A percentile compares a stretch with the other conserved stretches of the same genome.
These are phyloP conservation scores for Epistrophe eligans DNA, from an alignment of 2,888 invertebrate genomes.

Conservation along the genomic window DNA sequence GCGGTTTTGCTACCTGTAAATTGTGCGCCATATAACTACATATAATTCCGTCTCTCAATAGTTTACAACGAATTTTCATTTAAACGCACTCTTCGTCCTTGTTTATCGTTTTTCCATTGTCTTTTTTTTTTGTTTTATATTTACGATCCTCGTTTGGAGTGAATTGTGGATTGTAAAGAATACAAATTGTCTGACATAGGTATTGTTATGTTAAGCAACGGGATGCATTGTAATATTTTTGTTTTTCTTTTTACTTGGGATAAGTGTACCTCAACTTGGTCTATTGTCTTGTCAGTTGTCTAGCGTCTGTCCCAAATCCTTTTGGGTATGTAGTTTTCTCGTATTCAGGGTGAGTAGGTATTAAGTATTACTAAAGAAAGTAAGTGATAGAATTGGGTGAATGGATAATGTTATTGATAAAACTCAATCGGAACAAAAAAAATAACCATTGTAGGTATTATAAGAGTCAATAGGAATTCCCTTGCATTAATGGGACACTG, in stretches of 20 bases:
- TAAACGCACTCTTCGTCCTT: slow-evolving; percentile 29
- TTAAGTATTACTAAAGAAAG: slow-evolving; percentile 36
- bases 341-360: slow-evolving; percentile 57
- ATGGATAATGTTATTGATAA: slow-evolving; percentile 47
- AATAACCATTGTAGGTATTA: slow-evolving; percentile 1
- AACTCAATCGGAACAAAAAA: slow-evolving; percentile 12
- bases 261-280: slow-evolving; percentile 66
- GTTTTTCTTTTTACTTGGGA: slow-evolving; percentile 33
- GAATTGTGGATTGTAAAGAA: slow-evolving; percentile 41
- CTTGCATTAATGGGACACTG: slow-evolving; percentile 47
- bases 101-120: slow-evolving; percentile 46
- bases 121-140: slow-evolving; percentile 1
- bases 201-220: slow-evolving; percentile 34
- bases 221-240: slow-evolving; percentile 25
- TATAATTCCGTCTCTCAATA: slow-evolving; percentile 13
- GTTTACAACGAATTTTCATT: slow-evolving; percentile 33
- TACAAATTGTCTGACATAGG: slow-evolving; percentile 25
- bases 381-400: slow-evolving; percentile 39
- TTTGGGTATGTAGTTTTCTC: slow-evolving; percentile 31
- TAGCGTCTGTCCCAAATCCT: slow-evolving; percentile 22
- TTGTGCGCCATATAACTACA: slow-evolving; percentile 35
- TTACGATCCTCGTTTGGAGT: slow-evolving; percentile 43
- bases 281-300: slow-evolving; percentile 55
- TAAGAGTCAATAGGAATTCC: slow-evolving; percentile 43
- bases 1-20: slow-evolving; percentile 56